Evolutionary conservation across 2,888 invertebrate species (phyloP), one percentile per base, ranked within the genome.

Genomic region (Orchesella flavescens): DNA sequence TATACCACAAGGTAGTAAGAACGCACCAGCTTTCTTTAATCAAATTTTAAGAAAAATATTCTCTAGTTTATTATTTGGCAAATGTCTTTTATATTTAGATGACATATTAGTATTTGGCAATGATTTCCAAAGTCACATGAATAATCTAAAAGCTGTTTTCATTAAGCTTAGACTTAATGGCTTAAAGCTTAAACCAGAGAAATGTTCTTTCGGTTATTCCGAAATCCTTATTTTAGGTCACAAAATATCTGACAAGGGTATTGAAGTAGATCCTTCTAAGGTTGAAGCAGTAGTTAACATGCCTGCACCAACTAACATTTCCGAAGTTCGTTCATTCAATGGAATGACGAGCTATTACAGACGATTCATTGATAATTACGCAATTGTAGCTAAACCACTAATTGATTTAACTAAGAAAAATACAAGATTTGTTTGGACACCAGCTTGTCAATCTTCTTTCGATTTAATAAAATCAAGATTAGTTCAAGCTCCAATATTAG

Each of bases 281-380:
- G 53, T 72, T 0, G 1, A n/a, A 7, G 79, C 72, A 21, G 55
- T 79, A 15, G 21, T 34, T 4, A 59, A 79, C 12, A 71, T 79
- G 71, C 79, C 79, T 13, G 5, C 17, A 7, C 79, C 79, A 23
- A 55, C 46, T 34, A 65, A 61, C 63, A 19, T 69, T 13, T 24
- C n/a, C 17, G 44, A 69, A 59, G 46, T 69, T n/a, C 23, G 66
- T 12, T 46, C 69, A 0, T 68, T 77, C 15, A 1, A 61, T 4
- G 77, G 77, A 13, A 69, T 77, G 69, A 7, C 57, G 2, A n/a
- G 7, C 49, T 77, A 69, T 23, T 77, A 77, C n/a, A 15, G 77
- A 23, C 24, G 23, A 0, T 77, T 77, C 43, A 24, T 77, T 10
- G n/a, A 23, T 10, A 46, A 69, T 34, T 77, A 46, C 23, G 21